Evolutionary conservation across 2,113 vertebrate genomes (phyloP), one percentile per base, ranked within the genome.

Genomic region (Equus przewalskii): DNA sequence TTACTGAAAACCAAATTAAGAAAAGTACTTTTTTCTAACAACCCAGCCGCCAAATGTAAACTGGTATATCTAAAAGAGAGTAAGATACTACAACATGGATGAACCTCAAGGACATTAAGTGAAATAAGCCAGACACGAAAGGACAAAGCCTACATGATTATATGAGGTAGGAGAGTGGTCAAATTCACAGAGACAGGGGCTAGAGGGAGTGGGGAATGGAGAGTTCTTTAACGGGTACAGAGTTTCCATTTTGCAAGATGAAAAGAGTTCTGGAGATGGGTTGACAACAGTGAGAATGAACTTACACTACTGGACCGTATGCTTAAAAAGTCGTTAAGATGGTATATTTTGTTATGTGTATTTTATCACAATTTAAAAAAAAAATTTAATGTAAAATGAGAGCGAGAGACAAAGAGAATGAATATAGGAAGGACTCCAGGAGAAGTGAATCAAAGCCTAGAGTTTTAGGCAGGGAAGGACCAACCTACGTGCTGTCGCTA

Each of bases 151-250:
- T 1, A 7, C 1, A 41, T 6, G 56, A 54, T 26, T 9, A 21
- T 0, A 13, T 0, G 58, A 81, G 18, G 24, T 9, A 67, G 19
- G 2, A 3, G 18, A 51, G 33, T 0, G 7, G 75, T 11, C 7
- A 2, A 3, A 51, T 4, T 56, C 80, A 12, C 0, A 44, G 54
- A 78, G 64, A 46, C 9, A 54, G 88, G 58, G 70, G 6, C 28
- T 1, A 4, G 33, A 62, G n/a, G 64, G 9, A 16, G 41, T 0
- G 21, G 16, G 22, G 2, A 1, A 0, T 0, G 4, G 7, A 2
- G 24, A 60, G 7, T 8, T 11, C 24, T 7, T 44, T 24, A 51
- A 36, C 3, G 76, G 51, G 60, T 5, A 8, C 15, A 69, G 69
- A 41, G 75, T n/a, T 33, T n/a, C 41, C 19, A 15, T 8, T 72